These are phyloP conservation scores for Podotricha telesiphe DNA, from an alignment of 2,888 invertebrate genomes.

Conservation along the genomic window DNA sequence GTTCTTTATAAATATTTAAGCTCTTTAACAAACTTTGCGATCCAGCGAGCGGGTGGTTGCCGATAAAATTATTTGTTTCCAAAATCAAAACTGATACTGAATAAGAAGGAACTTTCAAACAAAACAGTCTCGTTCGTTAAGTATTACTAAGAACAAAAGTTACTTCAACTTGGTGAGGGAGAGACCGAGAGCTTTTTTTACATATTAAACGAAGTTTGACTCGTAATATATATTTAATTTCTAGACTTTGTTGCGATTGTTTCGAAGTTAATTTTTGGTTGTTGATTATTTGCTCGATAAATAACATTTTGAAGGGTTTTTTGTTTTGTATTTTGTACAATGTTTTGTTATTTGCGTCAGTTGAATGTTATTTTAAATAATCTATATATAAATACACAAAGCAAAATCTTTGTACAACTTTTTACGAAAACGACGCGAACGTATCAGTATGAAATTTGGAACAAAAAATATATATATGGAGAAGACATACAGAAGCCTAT, in stretches of 20 bases:
- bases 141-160: constrained; percentile 30
- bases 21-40: not conserved
- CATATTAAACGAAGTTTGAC: constrained; percentile 9
- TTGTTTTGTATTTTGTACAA: not conserved
- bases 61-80: constrained; percentile 25
- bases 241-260: constrained; percentile 9
- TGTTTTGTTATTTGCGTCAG: no score
- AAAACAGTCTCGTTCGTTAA: constrained; percentile 35
- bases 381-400: no score
- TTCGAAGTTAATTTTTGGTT: not conserved
- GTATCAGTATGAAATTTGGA: no score
- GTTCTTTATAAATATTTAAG: constrained; percentile 15
- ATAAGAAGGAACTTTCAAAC: constrained; percentile 35
- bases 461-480: no score
- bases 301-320: not conserved
- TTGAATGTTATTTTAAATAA: no score
- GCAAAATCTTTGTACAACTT: no score
- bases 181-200: constrained; percentile 15
- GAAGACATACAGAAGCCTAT: no score
- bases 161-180: constrained; percentile 4
- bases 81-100: constrained; percentile 28
- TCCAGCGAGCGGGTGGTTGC: constrained; percentile 5
- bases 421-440: no score
- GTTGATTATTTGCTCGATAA: not conserved
- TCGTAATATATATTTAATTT: constrained; percentile 17